Conservation (phyloP, 2,113 vertebrate genomes). For the Prietella phreatophila region DNA sequence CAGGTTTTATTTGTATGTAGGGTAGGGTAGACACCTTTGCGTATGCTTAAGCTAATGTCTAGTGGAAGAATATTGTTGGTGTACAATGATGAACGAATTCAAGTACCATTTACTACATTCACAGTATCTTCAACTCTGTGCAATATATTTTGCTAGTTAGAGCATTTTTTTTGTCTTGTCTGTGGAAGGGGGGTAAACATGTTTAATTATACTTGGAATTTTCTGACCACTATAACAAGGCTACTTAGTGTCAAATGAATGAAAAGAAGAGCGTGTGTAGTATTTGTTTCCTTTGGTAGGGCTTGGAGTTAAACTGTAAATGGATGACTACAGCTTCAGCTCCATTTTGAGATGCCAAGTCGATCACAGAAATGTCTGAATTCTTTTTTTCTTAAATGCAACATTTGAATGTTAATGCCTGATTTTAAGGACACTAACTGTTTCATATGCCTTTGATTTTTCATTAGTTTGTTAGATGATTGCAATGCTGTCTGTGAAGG, state of each 20-base stretch:
- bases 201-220: neutral
- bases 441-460: neutral
- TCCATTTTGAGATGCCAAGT: neutral
- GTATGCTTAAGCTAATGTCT: slow-evolving; percentile 59
- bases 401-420: slow-evolving; percentile 10
- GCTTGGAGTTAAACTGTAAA: slow-evolving; percentile 5
- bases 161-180: neutral
- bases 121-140: slow-evolving; percentile 15
- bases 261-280: neutral
- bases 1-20: slow-evolving; percentile 57
- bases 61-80: slow-evolving; percentile 40
- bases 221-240: slow-evolving; percentile 15
- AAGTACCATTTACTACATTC: slow-evolving; percentile 24
- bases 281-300: slow-evolving; percentile 19
- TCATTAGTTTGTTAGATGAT: slow-evolving; percentile 42
- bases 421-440: neutral
- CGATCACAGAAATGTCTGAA: neutral
- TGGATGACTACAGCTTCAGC: neutral
- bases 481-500: slow-evolving; percentile 37
- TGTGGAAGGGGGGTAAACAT: neutral
- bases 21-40: slow-evolving; percentile 60
- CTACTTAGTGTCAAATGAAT: slow-evolving; percentile 1
- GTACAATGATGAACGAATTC: slow-evolving; percentile 27
- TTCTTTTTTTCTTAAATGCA: neutral
- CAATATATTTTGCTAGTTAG: slow-evolving; percentile 19